Evolutionary conservation across 2,888 invertebrate species (phyloP), one percentile per base, ranked within the genome.

Genomic region (Tachystola acroxantha): DNA sequence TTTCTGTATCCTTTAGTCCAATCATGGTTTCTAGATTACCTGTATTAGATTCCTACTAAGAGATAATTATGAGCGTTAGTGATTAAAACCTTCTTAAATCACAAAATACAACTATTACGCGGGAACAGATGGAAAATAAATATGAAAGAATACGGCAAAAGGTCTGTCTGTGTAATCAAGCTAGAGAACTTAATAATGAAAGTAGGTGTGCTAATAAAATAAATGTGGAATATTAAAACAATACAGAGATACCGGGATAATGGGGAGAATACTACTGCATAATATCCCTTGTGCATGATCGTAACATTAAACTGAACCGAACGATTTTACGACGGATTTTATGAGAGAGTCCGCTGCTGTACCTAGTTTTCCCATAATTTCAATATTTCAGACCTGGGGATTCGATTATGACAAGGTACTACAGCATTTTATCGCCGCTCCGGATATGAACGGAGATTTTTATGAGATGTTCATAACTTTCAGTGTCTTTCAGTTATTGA

Each of bases 391-490:
- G 53, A 50, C 39, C 40, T 28, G 29, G 34, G 34, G 46, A 52
- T 57, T 57, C 51, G 53, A 62, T 64, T 60, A 64, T 52, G 48
- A 50, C 46, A 51, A 50, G 47, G 45, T 43, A 46, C 36, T 42
- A 43, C 37, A 32, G 44, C 40, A 40, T 60, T 60, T 63, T 64
- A 62, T 62, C 48, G 52, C 38, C 46, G 42, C 39, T 40, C 37
- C 40, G 41, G 45, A 46, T 48, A 51, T 48, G 42, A 47, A 42
- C 47, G 52, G 47, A 48, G 60, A 56, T 52, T 57, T n/a, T 62
- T 64, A 60, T 54, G 52, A 47, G 28, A 40, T 33, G 37, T 40
- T 36, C 40, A 32, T 24, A 24, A 24, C 24, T 24, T 24, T 24
- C 24, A 24, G 26, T 20, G 26, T 26, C 12, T 19, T 28, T 26